Base-by-base conservation (phyloP, 2,113 vertebrate genomes). In the Peromyscus leucopus region DNA sequence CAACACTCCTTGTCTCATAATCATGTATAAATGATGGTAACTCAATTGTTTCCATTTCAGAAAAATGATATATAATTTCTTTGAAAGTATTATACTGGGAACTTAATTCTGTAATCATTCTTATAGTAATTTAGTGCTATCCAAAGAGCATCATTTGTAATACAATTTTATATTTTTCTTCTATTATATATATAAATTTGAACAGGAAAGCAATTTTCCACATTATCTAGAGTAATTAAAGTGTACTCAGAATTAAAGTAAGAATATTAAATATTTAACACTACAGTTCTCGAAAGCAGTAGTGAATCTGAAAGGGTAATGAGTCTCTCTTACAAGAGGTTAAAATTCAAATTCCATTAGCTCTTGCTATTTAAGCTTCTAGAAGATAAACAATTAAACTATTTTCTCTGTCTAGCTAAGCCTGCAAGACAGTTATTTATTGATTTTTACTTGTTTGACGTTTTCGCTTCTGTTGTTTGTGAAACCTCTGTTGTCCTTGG, bases 251-350 rank as follows among this genome's bases (percentile, higher is more conserved):
- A 96, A 96, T 96, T 94, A 96, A 96, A 96, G 92, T 90, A 92
- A 76, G 42, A 89, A 88, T 97, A 97, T 96, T 80, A 97, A 97
- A 96, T 24, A 26, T 79, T 98, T 96, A 96, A 19, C 7, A 71
- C 4, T 48, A 1, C 17, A 96, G 95, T 96, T 83, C 46, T 95
- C 42, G 97, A 97, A 94, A 5, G 31, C 17, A 97, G 92, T 96
- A 97, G 74, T 74, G 65, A 94, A 93, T 91, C 92, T 91, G 88
- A 97, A 97, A 96, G 48, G 69, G n/a, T 91, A 96, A 78, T n/a
- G 17, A 96, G 59, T 94, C 36, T 90, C 97, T 92, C 89, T 36
- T 94, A 57, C 78, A 94, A 26, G 31, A 96, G 63, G n/a, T 93
- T 98, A 97, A 96, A 97, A 95, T 93, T 4, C 0, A 84, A 95